These are phyloP conservation scores for Eumaeus atala DNA, from an alignment of 1,140 invertebrate genomes.

Conservation along the genomic window DNA sequence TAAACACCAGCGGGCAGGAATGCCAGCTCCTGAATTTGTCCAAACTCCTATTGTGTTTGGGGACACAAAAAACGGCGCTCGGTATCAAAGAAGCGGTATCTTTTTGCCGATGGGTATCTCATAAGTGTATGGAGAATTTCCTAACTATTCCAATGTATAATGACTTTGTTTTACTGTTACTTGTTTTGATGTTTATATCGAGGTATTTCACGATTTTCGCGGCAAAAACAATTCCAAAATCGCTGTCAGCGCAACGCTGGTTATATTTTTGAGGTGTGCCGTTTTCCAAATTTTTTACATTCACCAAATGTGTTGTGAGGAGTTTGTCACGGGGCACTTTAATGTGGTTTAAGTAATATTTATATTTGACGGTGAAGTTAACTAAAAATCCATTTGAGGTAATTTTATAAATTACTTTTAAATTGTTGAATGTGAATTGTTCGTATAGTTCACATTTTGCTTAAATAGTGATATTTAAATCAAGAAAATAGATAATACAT, in stretches of 20 bases:
- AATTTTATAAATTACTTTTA: too few species aligned
- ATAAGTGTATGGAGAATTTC: conserved; percentile 53
- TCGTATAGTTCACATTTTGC: too few species aligned
- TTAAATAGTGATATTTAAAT: too few species aligned
- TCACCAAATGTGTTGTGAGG: too few species aligned
- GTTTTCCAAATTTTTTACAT: not conserved
- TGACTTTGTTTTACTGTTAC: conserved; percentile 31
- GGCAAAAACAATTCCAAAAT: conserved; percentile 5
- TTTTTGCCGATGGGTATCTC: conserved; percentile 43
- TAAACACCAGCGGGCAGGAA: conserved; percentile 47
- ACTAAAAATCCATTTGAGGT: too few species aligned
- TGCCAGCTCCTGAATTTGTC: conserved; percentile 47
- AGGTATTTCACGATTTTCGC: conserved; percentile 4
- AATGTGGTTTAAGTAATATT: too few species aligned
- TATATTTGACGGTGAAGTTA: too few species aligned
- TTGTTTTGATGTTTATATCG: conserved; percentile 20
- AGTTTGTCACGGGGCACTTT: too few species aligned
- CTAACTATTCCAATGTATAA: conserved; percentile 36
- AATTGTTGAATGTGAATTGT: too few species aligned
- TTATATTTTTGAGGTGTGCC: not conserved
- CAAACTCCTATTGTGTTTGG: conserved; percentile 40
- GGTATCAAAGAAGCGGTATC: conserved; percentile 42
- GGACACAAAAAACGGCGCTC: conserved; percentile 33
- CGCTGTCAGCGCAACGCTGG: not conserved
- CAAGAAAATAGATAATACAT: too few species aligned